Evolutionary conservation across 2,888 invertebrate genomes (phyloP).

Genomic region (Sesia bembeciformis): DNA sequence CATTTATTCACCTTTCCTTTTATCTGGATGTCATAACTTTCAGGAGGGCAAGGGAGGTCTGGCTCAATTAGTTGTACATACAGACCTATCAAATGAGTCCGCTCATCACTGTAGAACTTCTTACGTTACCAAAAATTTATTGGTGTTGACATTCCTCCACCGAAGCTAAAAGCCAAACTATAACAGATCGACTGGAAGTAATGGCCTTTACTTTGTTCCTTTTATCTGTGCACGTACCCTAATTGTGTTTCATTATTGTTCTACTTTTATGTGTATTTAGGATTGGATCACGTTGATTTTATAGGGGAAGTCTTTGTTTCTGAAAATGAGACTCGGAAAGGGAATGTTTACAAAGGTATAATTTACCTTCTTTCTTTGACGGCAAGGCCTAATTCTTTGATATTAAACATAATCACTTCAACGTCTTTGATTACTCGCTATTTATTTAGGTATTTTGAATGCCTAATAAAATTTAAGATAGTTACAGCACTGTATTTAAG

Average conservation of each 20-base stretch:
- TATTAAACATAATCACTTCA: too few species aligned
- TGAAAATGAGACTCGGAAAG: neutral
- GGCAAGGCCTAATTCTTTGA: too few species aligned
- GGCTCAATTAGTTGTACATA: conserved; percentile 7
- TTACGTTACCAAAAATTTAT: conserved; percentile 26
- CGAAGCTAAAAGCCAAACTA: conserved; percentile 19
- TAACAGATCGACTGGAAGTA: conserved; percentile 18
- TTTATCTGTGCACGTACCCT: conserved; percentile 12
- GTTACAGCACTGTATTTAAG: too few species aligned
- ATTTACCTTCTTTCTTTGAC: neutral
- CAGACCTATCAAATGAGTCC: conserved; percentile 12
- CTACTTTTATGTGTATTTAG: conserved; percentile 3
- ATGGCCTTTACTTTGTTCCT: conserved; percentile 13
- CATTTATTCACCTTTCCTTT: conserved; percentile 5
- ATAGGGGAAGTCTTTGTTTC: neutral
- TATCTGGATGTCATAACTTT: conserved; percentile 3
- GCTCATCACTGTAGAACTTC: conserved; percentile 17
- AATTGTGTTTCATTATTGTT: conserved; percentile 12
- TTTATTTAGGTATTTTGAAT: too few species aligned
- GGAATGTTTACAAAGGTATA: neutral
- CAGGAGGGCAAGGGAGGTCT: conserved; percentile 5
- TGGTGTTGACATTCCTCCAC: conserved; percentile 21
- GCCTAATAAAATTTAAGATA: too few species aligned
- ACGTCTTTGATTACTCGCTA: too few species aligned
- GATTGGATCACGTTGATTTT: neutral